Percentiles rank a stretch among this genome's conserved stretches.
Conservation (phyloP, 2,888 invertebrate genomes). For the Perizoma affinitatum region DNA sequence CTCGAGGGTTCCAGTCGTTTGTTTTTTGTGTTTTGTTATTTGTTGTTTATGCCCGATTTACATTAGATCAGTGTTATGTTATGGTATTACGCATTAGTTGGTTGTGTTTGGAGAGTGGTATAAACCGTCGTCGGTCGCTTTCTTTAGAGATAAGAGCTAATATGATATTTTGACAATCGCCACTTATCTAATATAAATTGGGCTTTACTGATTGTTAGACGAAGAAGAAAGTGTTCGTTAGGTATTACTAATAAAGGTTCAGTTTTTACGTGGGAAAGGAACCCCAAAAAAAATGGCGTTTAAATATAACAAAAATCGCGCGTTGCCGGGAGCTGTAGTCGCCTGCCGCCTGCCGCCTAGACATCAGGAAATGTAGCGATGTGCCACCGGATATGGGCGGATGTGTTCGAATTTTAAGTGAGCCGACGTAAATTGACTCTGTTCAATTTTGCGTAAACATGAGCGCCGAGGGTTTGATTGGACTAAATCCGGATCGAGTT, state of each 20-base stretch:
- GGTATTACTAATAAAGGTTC: too few species aligned
- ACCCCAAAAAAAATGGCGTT: too few species aligned
- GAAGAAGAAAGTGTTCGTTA: too few species aligned
- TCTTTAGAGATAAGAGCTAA: too few species aligned
- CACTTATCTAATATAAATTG: too few species aligned
- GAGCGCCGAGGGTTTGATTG: constrained; percentile 58
- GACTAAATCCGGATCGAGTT: constrained; percentile 53
- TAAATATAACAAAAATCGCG: neutral
- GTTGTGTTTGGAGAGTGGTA: too few species aligned
- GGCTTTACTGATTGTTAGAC: too few species aligned
- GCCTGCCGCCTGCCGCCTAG: constrained; percentile 47
- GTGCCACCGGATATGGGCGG: constrained; percentile 64
- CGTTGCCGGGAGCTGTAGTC: constrained; percentile 28
- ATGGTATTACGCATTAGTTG: too few species aligned
- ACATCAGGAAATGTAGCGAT: constrained; percentile 64
- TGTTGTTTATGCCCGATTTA: neutral
- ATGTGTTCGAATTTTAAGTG: constrained; percentile 69
- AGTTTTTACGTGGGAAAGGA: too few species aligned
- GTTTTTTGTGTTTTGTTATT: neutral
- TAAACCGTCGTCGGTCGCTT: too few species aligned
- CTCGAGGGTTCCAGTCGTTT: constrained; percentile 7
- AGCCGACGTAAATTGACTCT: constrained; percentile 63
- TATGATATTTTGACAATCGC: too few species aligned
- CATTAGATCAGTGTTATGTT: neutral
- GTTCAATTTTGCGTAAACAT: constrained; percentile 61